Base-by-base conservation (phyloP, 1,140 invertebrate species). In the Lethrus apterus region DNA sequence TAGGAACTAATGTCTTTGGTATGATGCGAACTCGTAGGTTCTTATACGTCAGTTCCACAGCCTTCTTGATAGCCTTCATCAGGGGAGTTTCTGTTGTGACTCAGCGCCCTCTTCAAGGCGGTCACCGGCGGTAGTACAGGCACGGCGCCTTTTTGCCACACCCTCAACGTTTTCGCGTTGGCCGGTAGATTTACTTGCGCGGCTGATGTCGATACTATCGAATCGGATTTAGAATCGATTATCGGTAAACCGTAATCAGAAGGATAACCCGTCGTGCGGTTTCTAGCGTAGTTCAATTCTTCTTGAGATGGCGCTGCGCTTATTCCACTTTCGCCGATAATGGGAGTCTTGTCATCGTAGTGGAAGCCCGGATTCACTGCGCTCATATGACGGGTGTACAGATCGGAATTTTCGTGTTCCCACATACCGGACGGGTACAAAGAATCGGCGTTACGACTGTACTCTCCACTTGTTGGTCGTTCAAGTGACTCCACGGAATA, bases 61-160 rank as follows among this genome's bases (percentile, higher is more conserved):
- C 87, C 87, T 70, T 93, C 90, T 64, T 91, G 89, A 59, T 90
- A 93, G 11, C 88, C 86, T 66, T 93, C 89, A 60, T 93, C 90
- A 11, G 86, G 85, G 1, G 86, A 86, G 64, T 86, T 89, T 57
- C 86, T 77, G 49, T 81, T 86, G 53, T 81, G 83, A 49, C 76
- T 80, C 2, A 88, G 74, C 8, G 83, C 86, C 38, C 85, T 80
- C 62, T 89, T 90, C 17, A 80, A 74, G 52, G 74, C 86, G 24
- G 85, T 82, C 4, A 89, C 86, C 1, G 86, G 85, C 1, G 86
- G 86, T 53, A 89, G 68, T 5, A 89, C 84, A 30, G 85, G 85
- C 30, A 86, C 82, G 13, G 77, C 80, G 44, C 85, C 84, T 36
- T 84, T 81, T 59, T 89, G 85, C 86, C 86, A 89, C 43, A 89